These are phyloP conservation scores for Rhadina sibilatrix DNA, from an alignment of 2,113 vertebrate species.

Conservation along the genomic window DNA sequence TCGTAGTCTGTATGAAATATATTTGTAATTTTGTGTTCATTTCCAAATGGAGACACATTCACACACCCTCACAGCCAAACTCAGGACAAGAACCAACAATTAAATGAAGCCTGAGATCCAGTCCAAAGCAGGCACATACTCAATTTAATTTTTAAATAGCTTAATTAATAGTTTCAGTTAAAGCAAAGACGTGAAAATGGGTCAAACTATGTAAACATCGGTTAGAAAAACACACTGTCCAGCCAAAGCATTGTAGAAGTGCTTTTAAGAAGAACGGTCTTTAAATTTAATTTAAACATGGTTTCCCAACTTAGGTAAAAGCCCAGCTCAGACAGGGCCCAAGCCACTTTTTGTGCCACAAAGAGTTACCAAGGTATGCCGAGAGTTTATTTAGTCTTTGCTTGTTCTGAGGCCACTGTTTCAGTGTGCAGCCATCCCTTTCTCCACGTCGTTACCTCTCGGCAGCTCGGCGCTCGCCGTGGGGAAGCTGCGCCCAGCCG, in stretches of 20 bases:
- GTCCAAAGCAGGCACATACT: slow-evolving; percentile 44
- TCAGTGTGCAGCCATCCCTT: not conserved
- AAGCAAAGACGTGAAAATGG: slow-evolving; percentile 56
- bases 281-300: slow-evolving; percentile 47
- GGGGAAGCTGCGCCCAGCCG: not conserved
- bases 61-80: slow-evolving; percentile 49
- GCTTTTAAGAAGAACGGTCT: slow-evolving; percentile 27
- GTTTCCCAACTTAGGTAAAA: slow-evolving; percentile 11
- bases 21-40: slow-evolving; percentile 42
- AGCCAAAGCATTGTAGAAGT: slow-evolving; percentile 27
- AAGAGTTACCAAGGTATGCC: not conserved
- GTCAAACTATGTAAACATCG: slow-evolving; percentile 62
- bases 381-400: slow-evolving; percentile 40
- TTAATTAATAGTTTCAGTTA: slow-evolving; percentile 64
- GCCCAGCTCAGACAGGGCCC: slow-evolving; percentile 17
- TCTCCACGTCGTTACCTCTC: not conserved
- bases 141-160: slow-evolving; percentile 59
- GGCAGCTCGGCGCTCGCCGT: not conserved
- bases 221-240: slow-evolving; percentile 58
- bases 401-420: not conserved
- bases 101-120: slow-evolving; percentile 51
- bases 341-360: not conserved
- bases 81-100: slow-evolving; percentile 40
- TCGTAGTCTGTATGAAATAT: not conserved
- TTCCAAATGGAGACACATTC: slow-evolving; percentile 51